phyloP scores from a whole-genome alignment of 2,113 vertebrate species.

The Sturnus vulgaris region DNA sequence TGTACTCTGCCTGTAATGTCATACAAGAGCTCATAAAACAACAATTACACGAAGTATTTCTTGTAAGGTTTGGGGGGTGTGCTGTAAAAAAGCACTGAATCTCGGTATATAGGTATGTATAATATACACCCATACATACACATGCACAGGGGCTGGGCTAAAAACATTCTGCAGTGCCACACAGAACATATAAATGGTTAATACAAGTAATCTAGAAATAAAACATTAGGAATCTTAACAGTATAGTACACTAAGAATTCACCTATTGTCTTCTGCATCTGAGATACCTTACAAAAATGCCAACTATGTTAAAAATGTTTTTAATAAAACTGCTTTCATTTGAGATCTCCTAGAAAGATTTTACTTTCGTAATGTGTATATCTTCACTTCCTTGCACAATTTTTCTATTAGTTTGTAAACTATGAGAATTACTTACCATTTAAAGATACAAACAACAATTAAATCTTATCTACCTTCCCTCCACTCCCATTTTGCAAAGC shows the following conservation, averaged over 20 bases:
- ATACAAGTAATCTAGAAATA: background rate
- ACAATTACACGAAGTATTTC: background rate
- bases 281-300: background rate
- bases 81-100: background rate
- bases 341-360: background rate
- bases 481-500: background rate
- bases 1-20: background rate
- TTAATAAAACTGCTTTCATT: background rate
- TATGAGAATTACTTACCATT: background rate
- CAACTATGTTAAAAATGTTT: background rate
- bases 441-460: background rate
- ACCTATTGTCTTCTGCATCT: background rate
- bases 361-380: background rate
- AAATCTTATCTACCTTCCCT: background rate
- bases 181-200: background rate
- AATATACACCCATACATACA: background rate
- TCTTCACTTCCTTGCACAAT: background rate
- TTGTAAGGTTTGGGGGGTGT: background rate
- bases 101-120: background rate
- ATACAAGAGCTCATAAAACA: background rate
- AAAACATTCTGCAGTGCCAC: background rate
- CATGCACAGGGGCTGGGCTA: background rate
- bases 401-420: background rate
- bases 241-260: background rate
- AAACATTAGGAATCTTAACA: background rate